Percentiles rank a stretch among this genome's conserved stretches.
These are phyloP conservation scores for Cryptomyrus ogoouensis DNA, from an alignment of 2,113 vertebrate species.

Conservation along the genomic window DNA sequence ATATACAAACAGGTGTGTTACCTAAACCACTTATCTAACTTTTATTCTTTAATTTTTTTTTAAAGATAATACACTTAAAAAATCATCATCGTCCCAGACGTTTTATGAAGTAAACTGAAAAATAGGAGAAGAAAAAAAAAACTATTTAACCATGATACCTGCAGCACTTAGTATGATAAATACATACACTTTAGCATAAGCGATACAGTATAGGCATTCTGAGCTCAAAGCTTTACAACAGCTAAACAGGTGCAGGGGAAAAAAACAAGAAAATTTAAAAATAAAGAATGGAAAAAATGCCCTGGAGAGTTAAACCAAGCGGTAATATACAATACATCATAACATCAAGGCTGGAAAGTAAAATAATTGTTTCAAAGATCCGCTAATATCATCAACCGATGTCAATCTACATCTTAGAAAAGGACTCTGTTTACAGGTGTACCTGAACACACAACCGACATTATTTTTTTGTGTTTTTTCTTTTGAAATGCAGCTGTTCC, in stretches of 20 bases:
- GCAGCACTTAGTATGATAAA: slow-evolving; percentile 75
- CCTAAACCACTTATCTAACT: slow-evolving; percentile 74
- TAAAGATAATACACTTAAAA: slow-evolving; percentile 67
- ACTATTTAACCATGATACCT: slow-evolving; percentile 64
- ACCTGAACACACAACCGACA: slow-evolving; percentile 65
- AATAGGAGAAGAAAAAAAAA: slow-evolving; percentile 44
- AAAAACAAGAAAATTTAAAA: slow-evolving; percentile 22
- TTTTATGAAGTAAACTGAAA: slow-evolving; percentile 58
- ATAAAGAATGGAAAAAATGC: slow-evolving; percentile 46
- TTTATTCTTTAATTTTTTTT: slow-evolving; percentile 53
- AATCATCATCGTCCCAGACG: slow-evolving; percentile 67
- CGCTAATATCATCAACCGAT: slow-evolving; percentile 49
- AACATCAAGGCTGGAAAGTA: slow-evolving; percentile 56
- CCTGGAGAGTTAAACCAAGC: slow-evolving; percentile 66
- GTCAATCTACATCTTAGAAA: slow-evolving; percentile 63
- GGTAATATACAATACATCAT: slow-evolving; percentile 70
- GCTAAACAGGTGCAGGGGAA: slow-evolving; percentile 60
- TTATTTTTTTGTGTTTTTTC: slow-evolving; percentile 30
- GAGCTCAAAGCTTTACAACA: slow-evolving; percentile 69
- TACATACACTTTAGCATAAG: slow-evolving; percentile 72
- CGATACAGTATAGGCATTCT: slow-evolving; percentile 67
- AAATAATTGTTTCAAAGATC: slow-evolving; percentile 58
- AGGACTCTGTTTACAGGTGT: slow-evolving; percentile 65
- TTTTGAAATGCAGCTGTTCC: slow-evolving; percentile 62
- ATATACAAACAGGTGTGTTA: slow-evolving; percentile 77